Conservation (phyloP, 2,888 invertebrate genomes). For the Lypha dubia region DNA sequence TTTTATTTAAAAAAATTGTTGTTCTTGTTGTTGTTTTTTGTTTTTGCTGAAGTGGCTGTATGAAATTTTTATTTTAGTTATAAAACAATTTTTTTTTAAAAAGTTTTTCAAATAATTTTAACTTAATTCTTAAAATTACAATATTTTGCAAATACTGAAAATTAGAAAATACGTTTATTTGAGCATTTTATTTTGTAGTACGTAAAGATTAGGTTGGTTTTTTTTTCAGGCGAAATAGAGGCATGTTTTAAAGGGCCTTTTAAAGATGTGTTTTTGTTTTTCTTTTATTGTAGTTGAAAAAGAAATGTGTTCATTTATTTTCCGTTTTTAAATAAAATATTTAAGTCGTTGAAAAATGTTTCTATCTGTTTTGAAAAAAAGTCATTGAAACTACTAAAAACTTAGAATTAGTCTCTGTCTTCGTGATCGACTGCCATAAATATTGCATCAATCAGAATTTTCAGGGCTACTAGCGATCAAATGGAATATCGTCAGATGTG, state of each 20-base stretch:
- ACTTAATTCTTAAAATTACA: constrained; percentile 81
- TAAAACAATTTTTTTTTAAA: constrained; percentile 76
- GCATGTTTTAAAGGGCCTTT: neutral
- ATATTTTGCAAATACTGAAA: constrained; percentile 68
- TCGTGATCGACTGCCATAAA: no score
- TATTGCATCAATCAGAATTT: no score
- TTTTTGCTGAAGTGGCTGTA: constrained; percentile 29
- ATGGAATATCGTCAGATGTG: no score
- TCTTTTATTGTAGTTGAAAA: no score
- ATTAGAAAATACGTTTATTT: constrained; percentile 70
- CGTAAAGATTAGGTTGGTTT: neutral
- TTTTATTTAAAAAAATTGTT: constrained; percentile 23
- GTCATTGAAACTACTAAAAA: no score
- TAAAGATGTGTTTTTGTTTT: no score
- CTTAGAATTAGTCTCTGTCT: no score
- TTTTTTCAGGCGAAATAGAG: neutral
- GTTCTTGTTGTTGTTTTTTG: neutral
- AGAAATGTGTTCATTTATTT: neutral
- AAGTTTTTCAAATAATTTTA: constrained; percentile 82
- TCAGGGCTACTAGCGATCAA: no score
- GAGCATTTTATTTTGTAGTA: constrained; percentile 21
- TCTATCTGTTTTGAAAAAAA: no score
- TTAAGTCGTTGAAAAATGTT: no score
- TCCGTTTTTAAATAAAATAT: no score
- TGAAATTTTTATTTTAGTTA: constrained; percentile 75